These are phyloP conservation scores for Chelmon rostratus DNA, from an alignment of 2,797 vertebrate genomes.

Conservation along the genomic window DNA sequence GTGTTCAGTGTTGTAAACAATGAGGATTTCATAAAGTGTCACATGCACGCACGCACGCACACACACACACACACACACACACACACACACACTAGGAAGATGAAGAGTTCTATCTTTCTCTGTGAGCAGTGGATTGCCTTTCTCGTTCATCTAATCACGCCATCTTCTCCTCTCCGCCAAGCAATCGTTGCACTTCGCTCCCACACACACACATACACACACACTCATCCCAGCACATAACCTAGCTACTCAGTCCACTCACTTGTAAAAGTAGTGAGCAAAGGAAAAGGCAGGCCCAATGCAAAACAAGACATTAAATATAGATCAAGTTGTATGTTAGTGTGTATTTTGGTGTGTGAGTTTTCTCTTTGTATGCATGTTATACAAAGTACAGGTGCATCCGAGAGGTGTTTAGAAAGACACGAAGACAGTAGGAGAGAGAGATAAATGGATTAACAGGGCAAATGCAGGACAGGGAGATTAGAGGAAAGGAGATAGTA, in stretches of 20 bases:
- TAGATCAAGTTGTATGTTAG: constrained; percentile 1
- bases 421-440: background rate
- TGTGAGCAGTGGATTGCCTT: constrained; percentile 82
- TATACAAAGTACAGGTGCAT: background rate
- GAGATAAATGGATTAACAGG: constrained; percentile 41
- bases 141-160: constrained; percentile 84
- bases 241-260: constrained; percentile 50
- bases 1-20: constrained; percentile 78
- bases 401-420: constrained; percentile 3
- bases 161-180: constrained; percentile 84
- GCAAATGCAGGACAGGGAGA: constrained; percentile 26
- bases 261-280: constrained; percentile 46
- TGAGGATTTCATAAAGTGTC: constrained; percentile 78
- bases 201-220: constrained; percentile 16
- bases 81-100: constrained; percentile 67
- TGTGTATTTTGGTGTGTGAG: background rate
- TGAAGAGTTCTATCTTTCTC: constrained; percentile 82
- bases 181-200: constrained; percentile 78
- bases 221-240: constrained; percentile 35
- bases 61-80: constrained; percentile 41
- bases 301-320: constrained; percentile 33
- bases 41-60: constrained; percentile 45
- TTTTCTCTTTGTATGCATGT: constrained; percentile 15
- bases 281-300: constrained; percentile 26
- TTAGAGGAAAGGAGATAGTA: constrained; percentile 44